These are phyloP conservation scores for Oryzias javanicus DNA, from an alignment of 2,113 vertebrate genomes.

Conservation along the genomic window DNA sequence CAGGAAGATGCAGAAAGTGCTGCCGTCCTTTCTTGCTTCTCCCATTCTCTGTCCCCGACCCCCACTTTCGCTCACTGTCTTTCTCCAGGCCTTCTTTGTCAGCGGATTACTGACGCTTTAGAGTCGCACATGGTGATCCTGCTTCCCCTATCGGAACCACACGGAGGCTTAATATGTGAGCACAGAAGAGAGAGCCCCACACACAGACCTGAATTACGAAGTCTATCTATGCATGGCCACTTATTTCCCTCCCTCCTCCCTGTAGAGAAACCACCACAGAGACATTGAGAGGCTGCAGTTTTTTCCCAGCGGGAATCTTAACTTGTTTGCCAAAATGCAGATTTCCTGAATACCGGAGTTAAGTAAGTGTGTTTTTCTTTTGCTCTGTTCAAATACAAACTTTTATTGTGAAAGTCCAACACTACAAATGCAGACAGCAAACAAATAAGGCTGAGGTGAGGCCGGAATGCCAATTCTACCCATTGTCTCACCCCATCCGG, in stretches of 20 bases:
- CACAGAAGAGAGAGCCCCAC: slow-evolving; percentile 50
- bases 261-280: slow-evolving; percentile 47
- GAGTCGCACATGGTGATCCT: slow-evolving; percentile 52
- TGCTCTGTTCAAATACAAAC: slow-evolving; percentile 29
- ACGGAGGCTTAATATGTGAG: slow-evolving; percentile 61
- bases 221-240: slow-evolving; percentile 52
- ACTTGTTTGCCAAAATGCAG: slow-evolving; percentile 27
- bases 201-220: slow-evolving; percentile 63
- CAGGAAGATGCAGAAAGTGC: slow-evolving; percentile 36
- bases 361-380: slow-evolving; percentile 15
- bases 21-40: slow-evolving; percentile 52
- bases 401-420: slow-evolving; percentile 16
- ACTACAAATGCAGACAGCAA: slow-evolving; percentile 19
- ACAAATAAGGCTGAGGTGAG: slow-evolving; percentile 43
- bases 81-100: slow-evolving; percentile 61
- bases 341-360: slow-evolving; percentile 5
- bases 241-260: slow-evolving; percentile 45
- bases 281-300: slow-evolving; percentile 31
- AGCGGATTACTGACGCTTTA: slow-evolving; percentile 69
- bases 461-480: slow-evolving; percentile 21
- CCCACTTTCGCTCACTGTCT: slow-evolving; percentile 29
- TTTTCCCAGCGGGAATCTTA: slow-evolving; percentile 58
- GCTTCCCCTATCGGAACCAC: slow-evolving; percentile 61
- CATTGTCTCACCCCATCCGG: background rate
- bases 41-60: slow-evolving; percentile 48